Percentiles rank a stretch among this genome's conserved stretches.
Conservation (phyloP, 2,113 vertebrate genomes). For the Anseranas semipalmata region DNA sequence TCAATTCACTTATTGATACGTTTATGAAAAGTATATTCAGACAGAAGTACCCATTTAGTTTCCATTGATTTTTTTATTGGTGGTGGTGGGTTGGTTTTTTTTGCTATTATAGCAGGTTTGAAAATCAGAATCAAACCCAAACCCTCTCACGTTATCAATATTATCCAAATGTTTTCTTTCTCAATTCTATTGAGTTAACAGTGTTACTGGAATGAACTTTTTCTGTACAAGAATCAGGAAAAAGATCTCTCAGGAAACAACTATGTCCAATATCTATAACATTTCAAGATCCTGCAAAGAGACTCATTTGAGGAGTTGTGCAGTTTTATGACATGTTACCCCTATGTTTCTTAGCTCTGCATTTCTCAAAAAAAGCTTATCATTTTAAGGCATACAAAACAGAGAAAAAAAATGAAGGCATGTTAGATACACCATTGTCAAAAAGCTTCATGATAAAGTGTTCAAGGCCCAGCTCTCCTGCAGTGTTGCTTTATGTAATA, state of each 20-base stretch:
- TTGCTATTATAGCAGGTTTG: not conserved
- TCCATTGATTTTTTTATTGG: not conserved
- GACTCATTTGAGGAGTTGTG: not conserved
- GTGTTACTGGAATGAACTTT: not conserved
- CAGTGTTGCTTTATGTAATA: constrained; percentile 27
- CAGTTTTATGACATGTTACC: not conserved
- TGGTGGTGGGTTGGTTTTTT: too few relatives aligned
- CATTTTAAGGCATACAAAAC: not conserved
- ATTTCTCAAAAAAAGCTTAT: not conserved
- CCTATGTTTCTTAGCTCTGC: not conserved
- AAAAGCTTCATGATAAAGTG: not conserved
- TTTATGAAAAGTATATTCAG: not conserved
- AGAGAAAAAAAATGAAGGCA: not conserved
- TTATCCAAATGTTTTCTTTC: not conserved
- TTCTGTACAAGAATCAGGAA: not conserved
- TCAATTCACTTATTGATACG: not conserved
- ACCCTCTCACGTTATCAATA: not conserved
- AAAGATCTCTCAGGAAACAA: not conserved
- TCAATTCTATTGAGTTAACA: not conserved
- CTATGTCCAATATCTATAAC: not conserved
- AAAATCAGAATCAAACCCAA: constrained; percentile 15
- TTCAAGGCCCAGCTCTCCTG: constrained; percentile 15
- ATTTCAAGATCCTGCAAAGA: not conserved
- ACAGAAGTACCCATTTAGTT: not conserved
- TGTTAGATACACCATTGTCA: not conserved